Evolutionary conservation across 2,797 vertebrate species (phyloP).

Genomic region (Mionectes olivaceus): DNA sequence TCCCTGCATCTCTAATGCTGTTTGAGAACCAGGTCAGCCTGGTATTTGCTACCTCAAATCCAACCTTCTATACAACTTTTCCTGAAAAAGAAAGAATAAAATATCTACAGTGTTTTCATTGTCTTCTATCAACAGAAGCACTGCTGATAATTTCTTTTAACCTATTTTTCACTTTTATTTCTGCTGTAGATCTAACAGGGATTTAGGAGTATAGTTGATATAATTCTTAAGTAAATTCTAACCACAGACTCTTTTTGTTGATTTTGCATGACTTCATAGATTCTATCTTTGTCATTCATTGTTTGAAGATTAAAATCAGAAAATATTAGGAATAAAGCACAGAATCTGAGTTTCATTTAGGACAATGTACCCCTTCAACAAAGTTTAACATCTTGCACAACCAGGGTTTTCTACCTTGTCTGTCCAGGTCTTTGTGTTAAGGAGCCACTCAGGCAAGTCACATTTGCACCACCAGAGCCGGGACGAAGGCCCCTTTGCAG

Average conservation of each 20-base stretch:
- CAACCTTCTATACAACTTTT: neutral
- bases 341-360: neutral
- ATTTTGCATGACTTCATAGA: conserved; percentile 3
- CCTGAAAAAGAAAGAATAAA: neutral
- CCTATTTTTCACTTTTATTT: neutral
- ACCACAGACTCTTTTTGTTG: neutral
- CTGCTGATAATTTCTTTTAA: neutral
- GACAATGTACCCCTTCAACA: neutral
- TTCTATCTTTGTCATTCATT: neutral
- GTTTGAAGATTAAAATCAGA: neutral
- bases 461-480: neutral
- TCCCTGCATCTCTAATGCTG: neutral
- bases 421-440: neutral
- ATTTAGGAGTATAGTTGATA: neutral
- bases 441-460: neutral
- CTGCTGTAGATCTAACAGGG: neutral
- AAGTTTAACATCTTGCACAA: neutral
- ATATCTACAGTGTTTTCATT: neutral
- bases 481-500: neutral
- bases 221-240: conserved; percentile 42
- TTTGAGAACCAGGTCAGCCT: neutral
- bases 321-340: neutral
- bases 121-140: neutral
- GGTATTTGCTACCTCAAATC: conserved; percentile 5
- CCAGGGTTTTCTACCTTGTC: neutral